Evolutionary conservation across 1,140 invertebrate species (phyloP).

Genomic region (Caenorhabditis tropicalis): DNA sequence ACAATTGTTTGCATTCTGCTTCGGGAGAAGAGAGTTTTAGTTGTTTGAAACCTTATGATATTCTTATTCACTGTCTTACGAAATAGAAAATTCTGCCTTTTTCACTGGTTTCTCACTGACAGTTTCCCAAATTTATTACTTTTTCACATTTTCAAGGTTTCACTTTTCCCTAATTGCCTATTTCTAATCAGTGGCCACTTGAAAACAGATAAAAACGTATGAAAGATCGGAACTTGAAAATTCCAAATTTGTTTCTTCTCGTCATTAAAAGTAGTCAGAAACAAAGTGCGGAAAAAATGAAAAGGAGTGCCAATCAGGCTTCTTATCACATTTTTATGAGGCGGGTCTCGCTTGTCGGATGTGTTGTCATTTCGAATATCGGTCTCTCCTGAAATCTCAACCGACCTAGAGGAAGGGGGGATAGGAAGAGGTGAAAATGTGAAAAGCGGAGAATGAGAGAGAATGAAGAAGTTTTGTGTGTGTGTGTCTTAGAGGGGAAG

Average conservation of each 20-base stretch:
- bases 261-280: conserved; percentile 1
- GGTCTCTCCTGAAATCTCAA: conserved; percentile 21
- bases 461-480: neutral
- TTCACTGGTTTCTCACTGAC: no score
- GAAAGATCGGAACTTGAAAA: no score
- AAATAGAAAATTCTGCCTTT: no score
- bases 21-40: neutral
- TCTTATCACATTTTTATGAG: conserved; percentile 33
- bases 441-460: conserved; percentile 6
- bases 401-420: neutral
- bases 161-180: no score
- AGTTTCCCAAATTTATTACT: no score
- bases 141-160: no score
- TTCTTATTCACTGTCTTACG: no score
- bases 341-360: conserved; percentile 18
- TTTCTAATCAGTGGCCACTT: no score
- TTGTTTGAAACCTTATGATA: neutral
- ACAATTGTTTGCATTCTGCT: neutral
- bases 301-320: neutral
- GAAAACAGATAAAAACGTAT: no score
- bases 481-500: no score
- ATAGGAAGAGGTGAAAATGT: neutral
- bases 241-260: neutral
- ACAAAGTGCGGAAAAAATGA: neutral
- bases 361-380: conserved; percentile 37